Base-by-base conservation (phyloP, 2,888 invertebrate genomes). In the Ochropleura plecta region DNA sequence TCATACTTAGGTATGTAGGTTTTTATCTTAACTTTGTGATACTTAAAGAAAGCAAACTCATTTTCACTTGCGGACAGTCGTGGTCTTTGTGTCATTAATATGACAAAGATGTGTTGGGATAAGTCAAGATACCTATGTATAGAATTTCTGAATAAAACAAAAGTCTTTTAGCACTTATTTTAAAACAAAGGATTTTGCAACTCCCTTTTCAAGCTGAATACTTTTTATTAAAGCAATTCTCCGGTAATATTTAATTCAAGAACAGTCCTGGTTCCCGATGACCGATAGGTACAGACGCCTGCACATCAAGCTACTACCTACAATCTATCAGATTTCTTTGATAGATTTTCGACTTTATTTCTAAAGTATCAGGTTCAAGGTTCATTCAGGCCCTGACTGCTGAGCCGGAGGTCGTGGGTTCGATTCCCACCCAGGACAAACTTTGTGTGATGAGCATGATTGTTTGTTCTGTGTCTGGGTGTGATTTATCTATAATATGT, bases 41-140 rank as follows among this genome's bases (percentile, higher is more conserved):
- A n/a, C 44, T 12, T 70, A 69, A 66, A 79, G 16, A 63, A 81
- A 71, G 20, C 2, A 65, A 67, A 66, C 46, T 62, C 9, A 51
- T 63, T 60, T 62, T 16, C 42, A 48, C 14, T 55, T 68, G 40
- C 16, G 9, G 42, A 18, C 67, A 48, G 42, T 46, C 12, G 53
- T 42, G 16, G 40, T 64, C 76, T 75, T 51, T 68, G 68, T 70
- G 72, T 78, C 74, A 78, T 79, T 76, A 46, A 59, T 67, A 66
- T 71, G 75, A 86, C 80, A 73, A 82, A 84, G 76, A 78, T 78
- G 76, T 78, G 79, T 83, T 77, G 79, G 68, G 73, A 65, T 70
- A 73, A 75, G 68, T 67, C 66, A 79, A 74, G 70, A 71, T 12
- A 18, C 20, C 10, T 70, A 48, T 62, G 12, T 78, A 78, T 67